Base-by-base conservation (phyloP, 2,888 invertebrate species). In the Dicycla oo region DNA sequence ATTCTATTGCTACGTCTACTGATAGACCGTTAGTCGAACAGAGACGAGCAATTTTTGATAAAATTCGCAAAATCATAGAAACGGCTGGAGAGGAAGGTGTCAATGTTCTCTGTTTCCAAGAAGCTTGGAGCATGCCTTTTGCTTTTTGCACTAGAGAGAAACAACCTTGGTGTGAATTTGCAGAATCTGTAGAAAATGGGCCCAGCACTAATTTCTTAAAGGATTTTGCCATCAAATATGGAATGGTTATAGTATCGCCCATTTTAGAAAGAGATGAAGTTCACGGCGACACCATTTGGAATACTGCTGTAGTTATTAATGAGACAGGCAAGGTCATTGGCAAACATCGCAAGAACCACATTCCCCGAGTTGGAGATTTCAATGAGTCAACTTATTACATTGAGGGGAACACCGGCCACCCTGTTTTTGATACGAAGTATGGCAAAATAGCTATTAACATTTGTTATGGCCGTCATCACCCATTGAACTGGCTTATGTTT, bases 91-190 rank as follows among this genome's bases (percentile, higher is more conserved):
- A 92, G 43, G 97, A 97, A 87, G 97, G 97, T 3, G 99, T 98
- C 49, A 99, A 99, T 91, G 96, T 99, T 38, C 90, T 99, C 65
- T 99, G 99, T 90, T 97, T 99, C 75, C 99, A 99, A 94, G 99
- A 99, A 95, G 98, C 99, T 4, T 99, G 99, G 99, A 97, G 97
- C 60, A 99, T 99, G 99, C 99, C 99, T 0, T 99, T 99, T 96
- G 99, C 98, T 0, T 99, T 99, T 95, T 99, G 99, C 91, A 99
- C 99, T 0, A 97, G 99, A 73, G 99, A 99, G 93, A 99, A 99
- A 89, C 97, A 97, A 77, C 99, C 99, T 0, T 99, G 99, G 99
- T 98, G 98, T 90, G 99, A 99, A 94, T 99, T 99, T 94, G 99
- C 99, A 0, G 99, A 99, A 94, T 97, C 98, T 73, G 98, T 98